Percentiles rank a stretch among this genome's conserved stretches.
phyloP scores from a whole-genome alignment of 2,888 invertebrate species.

The Alloplasta piceator region DNA sequence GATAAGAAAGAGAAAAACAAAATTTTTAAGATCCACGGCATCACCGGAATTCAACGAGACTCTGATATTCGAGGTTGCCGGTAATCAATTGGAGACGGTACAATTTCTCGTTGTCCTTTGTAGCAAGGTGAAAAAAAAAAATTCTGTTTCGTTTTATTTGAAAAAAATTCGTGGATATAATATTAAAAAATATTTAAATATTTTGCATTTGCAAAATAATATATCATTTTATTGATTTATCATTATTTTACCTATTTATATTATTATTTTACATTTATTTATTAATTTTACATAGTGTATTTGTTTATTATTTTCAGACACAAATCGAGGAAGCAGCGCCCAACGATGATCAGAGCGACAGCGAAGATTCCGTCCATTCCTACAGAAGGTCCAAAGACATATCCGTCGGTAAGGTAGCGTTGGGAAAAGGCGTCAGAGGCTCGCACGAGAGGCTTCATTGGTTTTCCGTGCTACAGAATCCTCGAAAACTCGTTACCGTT shows the following conservation, averaged over 20 bases:
- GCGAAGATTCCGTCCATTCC: constrained; percentile 79
- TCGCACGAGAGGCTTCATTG: constrained; percentile 80
- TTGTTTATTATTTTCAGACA: constrained; percentile 48
- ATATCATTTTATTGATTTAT: too few relatives aligned
- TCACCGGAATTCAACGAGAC: constrained; percentile 83
- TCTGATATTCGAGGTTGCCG: constrained; percentile 82
- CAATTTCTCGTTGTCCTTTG: constrained; percentile 81
- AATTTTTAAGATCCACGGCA: constrained; percentile 72
- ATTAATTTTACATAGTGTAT: not conserved
- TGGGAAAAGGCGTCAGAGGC: constrained; percentile 82
- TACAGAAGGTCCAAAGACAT: constrained; percentile 74
- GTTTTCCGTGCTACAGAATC: constrained; percentile 81
- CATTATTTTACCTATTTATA: too few relatives aligned
- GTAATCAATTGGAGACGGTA: constrained; percentile 80
- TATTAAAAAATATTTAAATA: too few relatives aligned
- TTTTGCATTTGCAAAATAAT: too few relatives aligned
- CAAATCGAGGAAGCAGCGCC: constrained; percentile 63
- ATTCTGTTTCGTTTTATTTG: not conserved
- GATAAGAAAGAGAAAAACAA: constrained; percentile 82
- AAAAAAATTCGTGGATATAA: too few relatives aligned
- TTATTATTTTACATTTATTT: too few relatives aligned
- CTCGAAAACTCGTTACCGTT: constrained; percentile 81
- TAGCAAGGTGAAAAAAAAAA: constrained; percentile 75
- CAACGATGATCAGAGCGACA: constrained; percentile 76
- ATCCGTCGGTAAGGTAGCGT: constrained; percentile 80